These are phyloP conservation scores for Nestor notabilis DNA, from an alignment of 2,113 vertebrate genomes.

Conservation along the genomic window DNA sequence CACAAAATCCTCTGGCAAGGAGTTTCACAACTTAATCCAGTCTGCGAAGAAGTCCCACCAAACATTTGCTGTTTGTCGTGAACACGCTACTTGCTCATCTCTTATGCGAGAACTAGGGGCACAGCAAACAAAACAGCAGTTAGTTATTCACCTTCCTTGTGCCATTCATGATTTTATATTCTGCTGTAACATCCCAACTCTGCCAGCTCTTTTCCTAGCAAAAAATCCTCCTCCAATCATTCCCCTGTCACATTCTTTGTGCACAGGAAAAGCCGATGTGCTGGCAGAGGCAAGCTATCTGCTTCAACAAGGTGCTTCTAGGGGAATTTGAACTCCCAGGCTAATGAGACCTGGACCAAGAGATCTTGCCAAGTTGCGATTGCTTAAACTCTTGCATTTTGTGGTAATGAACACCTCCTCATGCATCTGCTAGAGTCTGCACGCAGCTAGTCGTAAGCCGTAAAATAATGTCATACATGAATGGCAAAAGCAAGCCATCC, in stretches of 20 bases:
- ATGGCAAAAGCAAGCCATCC: neutral
- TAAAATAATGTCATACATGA: neutral
- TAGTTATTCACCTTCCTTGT: neutral
- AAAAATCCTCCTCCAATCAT: neutral
- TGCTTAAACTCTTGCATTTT: conserved; percentile 6
- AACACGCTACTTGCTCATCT: neutral
- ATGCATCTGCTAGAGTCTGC: neutral
- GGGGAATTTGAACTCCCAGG: conserved; percentile 1
- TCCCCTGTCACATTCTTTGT: neutral
- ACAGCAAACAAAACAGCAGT: neutral
- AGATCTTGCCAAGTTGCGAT: conserved; percentile 42
- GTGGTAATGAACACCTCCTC: neutral
- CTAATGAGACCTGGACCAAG: conserved; percentile 31
- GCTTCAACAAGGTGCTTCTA: neutral
- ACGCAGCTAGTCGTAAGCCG: neutral
- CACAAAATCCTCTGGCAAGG: neutral
- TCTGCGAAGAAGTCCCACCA: neutral
- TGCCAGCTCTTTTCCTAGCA: neutral
- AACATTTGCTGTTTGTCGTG: neutral
- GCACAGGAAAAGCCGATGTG: neutral
- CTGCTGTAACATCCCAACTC: neutral
- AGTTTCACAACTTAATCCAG: neutral
- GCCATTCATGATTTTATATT: neutral
- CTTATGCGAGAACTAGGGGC: neutral
- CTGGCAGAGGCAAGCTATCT: neutral